Percentiles rank a stretch among this genome's conserved stretches.
Evolutionary conservation across 2,113 vertebrate species (phyloP).

Genomic region (Ploceus nigricollis): DNA sequence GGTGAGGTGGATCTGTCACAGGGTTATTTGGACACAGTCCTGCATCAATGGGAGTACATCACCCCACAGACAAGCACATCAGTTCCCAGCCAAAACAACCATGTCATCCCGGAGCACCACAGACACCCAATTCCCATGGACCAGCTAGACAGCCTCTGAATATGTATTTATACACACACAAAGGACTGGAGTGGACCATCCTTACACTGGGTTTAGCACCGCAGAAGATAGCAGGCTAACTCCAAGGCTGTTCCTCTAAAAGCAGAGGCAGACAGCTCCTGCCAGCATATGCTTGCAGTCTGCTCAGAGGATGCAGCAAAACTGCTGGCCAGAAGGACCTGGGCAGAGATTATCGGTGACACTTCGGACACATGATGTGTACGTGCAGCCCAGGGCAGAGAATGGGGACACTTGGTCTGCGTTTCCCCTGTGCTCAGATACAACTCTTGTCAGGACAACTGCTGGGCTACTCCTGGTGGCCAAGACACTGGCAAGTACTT

Average conservation of each 20-base stretch:
- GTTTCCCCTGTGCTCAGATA: not conserved
- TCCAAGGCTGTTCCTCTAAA: not conserved
- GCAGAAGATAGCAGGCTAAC: not conserved
- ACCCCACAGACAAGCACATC: not conserved
- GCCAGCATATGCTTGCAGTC: not conserved
- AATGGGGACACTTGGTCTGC: not conserved
- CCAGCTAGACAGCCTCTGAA: not conserved
- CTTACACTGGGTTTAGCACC: not conserved
- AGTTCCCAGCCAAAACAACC: not conserved
- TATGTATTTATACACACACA: not conserved
- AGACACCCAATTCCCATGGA: not conserved
- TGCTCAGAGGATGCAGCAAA: not conserved
- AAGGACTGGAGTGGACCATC: not conserved
- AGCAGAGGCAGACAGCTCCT: not conserved
- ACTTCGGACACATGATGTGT: conserved; percentile 15
- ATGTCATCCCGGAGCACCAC: not conserved
- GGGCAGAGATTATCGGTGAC: not conserved
- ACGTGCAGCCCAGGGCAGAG: not conserved
- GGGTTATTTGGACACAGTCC: not conserved
- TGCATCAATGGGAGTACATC: not conserved
- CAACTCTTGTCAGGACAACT: not conserved
- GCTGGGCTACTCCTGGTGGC: not conserved
- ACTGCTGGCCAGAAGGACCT: not conserved
- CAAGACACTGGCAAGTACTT: not conserved
- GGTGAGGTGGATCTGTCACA: not conserved